Percentiles rank a stretch among this genome's conserved stretches.
phyloP scores from a whole-genome alignment of 2,797 vertebrate species.

The Propithecus deckenii region DNA sequence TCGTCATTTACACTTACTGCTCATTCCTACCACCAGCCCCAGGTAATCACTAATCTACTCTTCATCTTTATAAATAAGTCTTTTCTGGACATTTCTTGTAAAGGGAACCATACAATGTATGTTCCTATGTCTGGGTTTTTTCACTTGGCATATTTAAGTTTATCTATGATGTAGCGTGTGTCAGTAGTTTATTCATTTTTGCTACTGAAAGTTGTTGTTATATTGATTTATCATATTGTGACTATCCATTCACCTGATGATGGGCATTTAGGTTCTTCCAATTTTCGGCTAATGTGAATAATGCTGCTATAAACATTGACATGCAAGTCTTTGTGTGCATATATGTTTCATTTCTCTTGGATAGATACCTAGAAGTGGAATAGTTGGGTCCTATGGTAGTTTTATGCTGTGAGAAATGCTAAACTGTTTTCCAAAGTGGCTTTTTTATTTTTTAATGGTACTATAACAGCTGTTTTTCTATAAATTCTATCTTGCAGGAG shows the following conservation, averaged over 20 bases:
- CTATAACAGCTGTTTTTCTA: neutral
- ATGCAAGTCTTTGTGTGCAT: neutral
- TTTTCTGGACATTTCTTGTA: neutral
- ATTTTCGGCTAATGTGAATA: neutral
- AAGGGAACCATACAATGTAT: neutral
- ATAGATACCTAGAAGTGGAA: neutral
- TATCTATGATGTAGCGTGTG: neutral
- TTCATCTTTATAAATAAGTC: neutral
- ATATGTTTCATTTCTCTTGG: neutral
- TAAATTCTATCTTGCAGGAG: neutral
- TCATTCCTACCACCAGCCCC: neutral
- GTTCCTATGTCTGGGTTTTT: neutral
- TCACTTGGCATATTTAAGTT: neutral
- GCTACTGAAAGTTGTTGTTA: neutral
- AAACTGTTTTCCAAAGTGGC: neutral
- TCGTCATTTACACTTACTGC: neutral
- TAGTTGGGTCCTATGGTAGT: neutral
- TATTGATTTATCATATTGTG: neutral
- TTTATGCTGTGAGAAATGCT: constrained; percentile 20
- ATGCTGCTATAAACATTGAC: neutral
- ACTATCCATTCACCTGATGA: neutral
- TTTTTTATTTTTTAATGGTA: neutral
- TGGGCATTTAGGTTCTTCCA: neutral
- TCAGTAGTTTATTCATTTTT: neutral
- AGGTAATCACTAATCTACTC: neutral